These are phyloP conservation scores for Dermochelys coriacea DNA, from an alignment of 2,797 vertebrate species.

Conservation along the genomic window DNA sequence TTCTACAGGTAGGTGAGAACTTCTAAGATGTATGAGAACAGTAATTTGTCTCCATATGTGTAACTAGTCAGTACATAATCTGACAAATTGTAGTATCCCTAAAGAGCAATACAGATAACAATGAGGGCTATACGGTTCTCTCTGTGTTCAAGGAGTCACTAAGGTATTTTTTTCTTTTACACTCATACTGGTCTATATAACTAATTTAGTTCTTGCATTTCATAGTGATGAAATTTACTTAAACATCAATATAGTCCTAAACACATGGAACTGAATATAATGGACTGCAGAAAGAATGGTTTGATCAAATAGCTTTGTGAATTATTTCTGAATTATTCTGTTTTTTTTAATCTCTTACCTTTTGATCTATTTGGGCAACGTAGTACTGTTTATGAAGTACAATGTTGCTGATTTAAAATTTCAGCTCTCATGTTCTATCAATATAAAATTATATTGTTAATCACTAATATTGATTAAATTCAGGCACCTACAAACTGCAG, in stretches of 20 bases:
- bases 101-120: slow-evolving; percentile 36
- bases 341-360: background rate
- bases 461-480: background rate
- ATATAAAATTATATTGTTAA: background rate
- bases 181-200: background rate
- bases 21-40: background rate
- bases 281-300: background rate
- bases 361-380: slow-evolving; percentile 21
- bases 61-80: slow-evolving; percentile 36
- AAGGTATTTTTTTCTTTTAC: slow-evolving; percentile 16
- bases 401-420: background rate
- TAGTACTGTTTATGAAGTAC: background rate
- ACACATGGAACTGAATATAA: background rate
- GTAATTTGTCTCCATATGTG: slow-evolving; percentile 16
- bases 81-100: slow-evolving; percentile 22
- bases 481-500: background rate
- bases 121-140: background rate
- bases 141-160: background rate
- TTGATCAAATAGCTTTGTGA: background rate
- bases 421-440: background rate
- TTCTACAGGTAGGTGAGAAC: background rate
- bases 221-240: background rate
- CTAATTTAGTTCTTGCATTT: slow-evolving; percentile 20
- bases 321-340: slow-evolving; percentile 24
- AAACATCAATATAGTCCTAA: background rate